Conservation (phyloP, 2,888 invertebrate species). For the Megastigmus dorsalis region DNA sequence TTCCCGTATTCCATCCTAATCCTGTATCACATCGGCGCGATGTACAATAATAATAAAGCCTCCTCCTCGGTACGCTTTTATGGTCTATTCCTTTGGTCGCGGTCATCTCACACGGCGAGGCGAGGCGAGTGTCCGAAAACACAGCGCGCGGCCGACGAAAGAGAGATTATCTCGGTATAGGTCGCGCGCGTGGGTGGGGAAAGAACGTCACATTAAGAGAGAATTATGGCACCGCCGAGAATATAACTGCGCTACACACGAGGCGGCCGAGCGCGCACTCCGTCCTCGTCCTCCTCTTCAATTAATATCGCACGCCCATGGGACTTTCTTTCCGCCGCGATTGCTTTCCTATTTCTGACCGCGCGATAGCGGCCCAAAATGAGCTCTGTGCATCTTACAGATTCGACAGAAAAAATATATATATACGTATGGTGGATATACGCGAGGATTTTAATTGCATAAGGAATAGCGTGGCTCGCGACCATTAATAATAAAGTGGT, state of each 20-base stretch:
- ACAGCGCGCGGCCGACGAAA: slow-evolving; percentile 10
- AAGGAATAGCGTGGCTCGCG: slow-evolving; percentile 35
- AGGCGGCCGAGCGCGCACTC: no score
- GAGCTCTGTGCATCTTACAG: no score
- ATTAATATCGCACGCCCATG: slow-evolving; percentile 64
- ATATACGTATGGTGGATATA: no score
- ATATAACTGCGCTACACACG: slow-evolving; percentile 60
- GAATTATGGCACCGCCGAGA: slow-evolving; percentile 68
- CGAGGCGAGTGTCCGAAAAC: not conserved
- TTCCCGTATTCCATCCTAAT: slow-evolving; percentile 14
- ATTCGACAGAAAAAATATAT: no score
- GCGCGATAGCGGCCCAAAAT: no score
- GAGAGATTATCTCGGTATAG: slow-evolving; percentile 69
- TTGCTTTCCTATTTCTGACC: slow-evolving; percentile 40
- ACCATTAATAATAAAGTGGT: not conserved
- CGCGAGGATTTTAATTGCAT: slow-evolving; percentile 23
- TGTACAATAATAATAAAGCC: slow-evolving; percentile 23
- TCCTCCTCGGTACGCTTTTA: not conserved
- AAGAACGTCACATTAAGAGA: slow-evolving; percentile 71
- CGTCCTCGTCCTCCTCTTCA: slow-evolving; percentile 67
- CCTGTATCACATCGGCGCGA: not conserved
- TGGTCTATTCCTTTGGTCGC: not conserved
- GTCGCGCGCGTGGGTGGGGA: no score
- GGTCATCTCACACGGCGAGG: slow-evolving; percentile 3
- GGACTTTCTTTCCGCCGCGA: slow-evolving; percentile 54